phyloP scores from a whole-genome alignment of 2,113 vertebrate genomes.

The Bucco capensis region DNA sequence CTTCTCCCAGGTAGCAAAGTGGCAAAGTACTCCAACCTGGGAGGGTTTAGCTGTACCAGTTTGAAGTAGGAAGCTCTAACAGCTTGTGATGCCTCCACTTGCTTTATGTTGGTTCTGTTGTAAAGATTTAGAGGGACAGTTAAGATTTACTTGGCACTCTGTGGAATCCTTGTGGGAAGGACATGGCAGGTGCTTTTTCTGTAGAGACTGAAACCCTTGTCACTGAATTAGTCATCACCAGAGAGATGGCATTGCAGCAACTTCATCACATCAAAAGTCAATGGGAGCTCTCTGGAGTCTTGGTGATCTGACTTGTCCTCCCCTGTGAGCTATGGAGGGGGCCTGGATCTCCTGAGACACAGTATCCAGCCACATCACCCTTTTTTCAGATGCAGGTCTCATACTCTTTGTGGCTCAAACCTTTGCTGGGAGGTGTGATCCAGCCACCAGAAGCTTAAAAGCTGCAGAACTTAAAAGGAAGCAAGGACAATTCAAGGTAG shows the following conservation, averaged over 20 bases:
- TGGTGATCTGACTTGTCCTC: background rate
- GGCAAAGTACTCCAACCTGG: background rate
- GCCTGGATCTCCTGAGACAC: background rate
- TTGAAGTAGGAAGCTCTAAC: background rate
- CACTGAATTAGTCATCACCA: background rate
- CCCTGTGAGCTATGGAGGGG: background rate
- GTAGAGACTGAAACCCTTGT: background rate
- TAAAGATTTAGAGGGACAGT: background rate
- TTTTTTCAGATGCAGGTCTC: background rate
- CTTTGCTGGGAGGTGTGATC: background rate
- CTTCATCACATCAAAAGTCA: background rate
- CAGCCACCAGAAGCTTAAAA: background rate
- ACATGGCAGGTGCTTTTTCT: background rate
- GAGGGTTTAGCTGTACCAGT: background rate
- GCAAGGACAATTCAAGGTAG: background rate
- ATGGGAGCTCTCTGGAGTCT: background rate
- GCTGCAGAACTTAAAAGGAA: background rate
- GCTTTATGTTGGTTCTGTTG: background rate
- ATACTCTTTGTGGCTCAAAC: background rate
- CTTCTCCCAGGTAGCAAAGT: too few species aligned
- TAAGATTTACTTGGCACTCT: background rate
- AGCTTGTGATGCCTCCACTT: background rate
- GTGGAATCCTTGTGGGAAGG: background rate
- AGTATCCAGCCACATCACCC: accelerated
- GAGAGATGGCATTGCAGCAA: background rate